These are phyloP conservation scores for Vimba vimba DNA, from an alignment of 2,113 vertebrate genomes.

Conservation along the genomic window DNA sequence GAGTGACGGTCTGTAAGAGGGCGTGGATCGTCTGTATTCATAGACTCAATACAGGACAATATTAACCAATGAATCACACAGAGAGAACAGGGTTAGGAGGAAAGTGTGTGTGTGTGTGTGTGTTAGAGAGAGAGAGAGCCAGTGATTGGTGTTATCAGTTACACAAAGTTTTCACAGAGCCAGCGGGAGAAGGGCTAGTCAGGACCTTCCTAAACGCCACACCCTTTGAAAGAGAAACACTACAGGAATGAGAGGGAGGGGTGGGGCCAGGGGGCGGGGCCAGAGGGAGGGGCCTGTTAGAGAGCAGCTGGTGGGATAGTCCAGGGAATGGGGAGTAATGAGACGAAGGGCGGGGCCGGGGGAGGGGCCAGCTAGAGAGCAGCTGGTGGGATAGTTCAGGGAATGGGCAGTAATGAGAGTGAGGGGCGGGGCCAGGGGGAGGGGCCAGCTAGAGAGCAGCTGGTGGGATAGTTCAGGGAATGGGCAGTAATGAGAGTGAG, in stretches of 20 bases:
- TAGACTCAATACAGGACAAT: background rate
- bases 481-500: background rate
- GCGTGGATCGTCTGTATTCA: background rate
- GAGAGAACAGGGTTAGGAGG: background rate
- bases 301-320: too few species aligned
- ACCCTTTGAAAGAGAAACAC: background rate
- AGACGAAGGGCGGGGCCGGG: background rate
- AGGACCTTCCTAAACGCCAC: background rate
- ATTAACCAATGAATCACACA: conserved; percentile 14
- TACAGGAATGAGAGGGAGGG: background rate
- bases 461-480: background rate
- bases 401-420: background rate
- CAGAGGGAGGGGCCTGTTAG: too few species aligned
- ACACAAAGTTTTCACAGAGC: background rate
- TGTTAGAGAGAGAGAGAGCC: background rate
- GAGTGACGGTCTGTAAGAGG: background rate
- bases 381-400: too few species aligned
- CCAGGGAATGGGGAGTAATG: background rate
- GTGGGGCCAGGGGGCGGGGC: too few species aligned
- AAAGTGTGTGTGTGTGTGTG: background rate
- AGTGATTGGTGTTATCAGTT: background rate
- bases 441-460: background rate
- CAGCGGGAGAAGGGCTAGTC: background rate
- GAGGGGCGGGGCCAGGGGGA: background rate
- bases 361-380: too few species aligned